Evolutionary conservation across 2,113 vertebrate genomes (phyloP).

Genomic region (Brienomyrus longianalis): DNA sequence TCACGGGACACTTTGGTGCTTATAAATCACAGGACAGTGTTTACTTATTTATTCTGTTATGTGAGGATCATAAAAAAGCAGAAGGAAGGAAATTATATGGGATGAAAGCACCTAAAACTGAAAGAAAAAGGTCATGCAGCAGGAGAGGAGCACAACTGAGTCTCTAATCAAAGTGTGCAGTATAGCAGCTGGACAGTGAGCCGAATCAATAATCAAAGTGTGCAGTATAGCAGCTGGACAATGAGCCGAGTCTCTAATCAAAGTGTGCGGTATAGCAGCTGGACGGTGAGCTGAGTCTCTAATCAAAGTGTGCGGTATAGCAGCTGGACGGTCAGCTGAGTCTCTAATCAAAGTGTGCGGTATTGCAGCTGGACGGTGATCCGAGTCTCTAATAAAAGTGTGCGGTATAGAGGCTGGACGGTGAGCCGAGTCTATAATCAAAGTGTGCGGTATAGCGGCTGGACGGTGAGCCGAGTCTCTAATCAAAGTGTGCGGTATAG

Average conservation of each 20-base stretch:
- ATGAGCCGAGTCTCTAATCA: neutral
- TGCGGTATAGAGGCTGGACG: neutral
- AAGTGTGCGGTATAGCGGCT: too few species aligned
- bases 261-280: neutral
- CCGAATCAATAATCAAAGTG: neutral
- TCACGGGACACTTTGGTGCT: neutral
- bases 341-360: too few species aligned
- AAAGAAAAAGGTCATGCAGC: neutral
- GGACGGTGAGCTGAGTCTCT: neutral
- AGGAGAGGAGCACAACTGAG: neutral
- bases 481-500: too few species aligned
- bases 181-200: neutral
- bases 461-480: neutral
- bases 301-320: neutral
- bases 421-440: neutral
- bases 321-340: too few species aligned
- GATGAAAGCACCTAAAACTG: neutral
- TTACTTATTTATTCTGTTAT: neutral
- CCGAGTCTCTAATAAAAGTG: neutral
- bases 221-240: neutral
- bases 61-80: neutral
- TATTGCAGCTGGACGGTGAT: too few species aligned
- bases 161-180: neutral
- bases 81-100: neutral
- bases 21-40: neutral